phyloP scores from a whole-genome alignment of 2,888 invertebrate genomes.

The Suillia variegata region DNA sequence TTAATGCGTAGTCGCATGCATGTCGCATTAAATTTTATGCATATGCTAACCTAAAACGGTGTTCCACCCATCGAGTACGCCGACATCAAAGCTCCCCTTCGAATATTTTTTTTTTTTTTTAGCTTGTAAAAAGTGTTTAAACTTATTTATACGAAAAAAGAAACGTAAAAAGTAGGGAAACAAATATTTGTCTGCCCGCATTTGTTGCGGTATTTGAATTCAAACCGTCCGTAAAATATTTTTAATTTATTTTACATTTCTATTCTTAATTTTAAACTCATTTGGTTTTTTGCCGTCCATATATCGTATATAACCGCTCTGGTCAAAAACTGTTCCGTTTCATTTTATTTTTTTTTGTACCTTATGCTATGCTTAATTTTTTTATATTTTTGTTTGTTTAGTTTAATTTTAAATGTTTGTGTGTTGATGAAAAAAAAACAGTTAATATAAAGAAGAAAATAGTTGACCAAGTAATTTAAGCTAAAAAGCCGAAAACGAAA shows the following conservation, averaged over 20 bases:
- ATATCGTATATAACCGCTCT: not conserved
- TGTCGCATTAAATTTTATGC: slow-evolving; percentile 43
- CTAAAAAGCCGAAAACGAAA: slow-evolving; percentile 12
- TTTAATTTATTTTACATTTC: no score
- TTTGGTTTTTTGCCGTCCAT: not conserved
- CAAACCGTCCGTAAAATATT: no score
- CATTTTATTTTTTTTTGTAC: no score
- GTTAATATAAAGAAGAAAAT: not conserved
- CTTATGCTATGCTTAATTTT: no score
- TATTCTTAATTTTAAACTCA: not conserved
- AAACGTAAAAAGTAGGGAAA: not conserved
- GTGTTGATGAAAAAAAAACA: no score
- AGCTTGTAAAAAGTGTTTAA: not conserved
- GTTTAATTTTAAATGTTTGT: not conserved
- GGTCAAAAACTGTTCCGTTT: no score
- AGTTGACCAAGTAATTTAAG: slow-evolving; percentile 1
- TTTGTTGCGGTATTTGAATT: not conserved
- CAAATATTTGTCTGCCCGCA: not conserved
- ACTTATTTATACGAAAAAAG: not conserved
- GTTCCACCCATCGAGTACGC: slow-evolving; percentile 23
- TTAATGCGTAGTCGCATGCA: slow-evolving; percentile 52
- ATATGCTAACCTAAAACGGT: slow-evolving; percentile 42
- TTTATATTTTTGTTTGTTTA: slow-evolving; percentile 1
- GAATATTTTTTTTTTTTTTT: no score
- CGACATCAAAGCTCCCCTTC: slow-evolving; percentile 16